Base-by-base conservation (phyloP, 2,113 vertebrate species). In the Nyctibius bracteatus region DNA sequence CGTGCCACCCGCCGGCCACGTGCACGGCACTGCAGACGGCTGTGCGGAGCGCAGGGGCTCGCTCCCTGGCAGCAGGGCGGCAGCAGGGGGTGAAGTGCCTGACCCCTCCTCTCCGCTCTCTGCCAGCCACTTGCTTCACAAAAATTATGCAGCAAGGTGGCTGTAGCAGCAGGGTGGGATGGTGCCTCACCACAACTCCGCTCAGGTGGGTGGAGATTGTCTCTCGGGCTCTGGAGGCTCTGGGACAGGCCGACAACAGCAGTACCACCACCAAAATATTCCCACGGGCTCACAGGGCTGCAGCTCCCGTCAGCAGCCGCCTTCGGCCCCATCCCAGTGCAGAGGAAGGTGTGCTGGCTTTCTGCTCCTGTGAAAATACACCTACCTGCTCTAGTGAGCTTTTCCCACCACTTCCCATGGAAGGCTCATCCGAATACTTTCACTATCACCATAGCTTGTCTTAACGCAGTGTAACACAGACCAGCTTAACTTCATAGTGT, bases 401-500 rank as follows among this genome's bases (percentile, higher is more conserved):
- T 95, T 81, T 78, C 22, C 61, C 8, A 52, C 11, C 24, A 13
- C 44, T 73, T 93, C 35, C 79, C 43, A 35, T 24, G 52, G 75
- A 96, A 96, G 79, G 57, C 63, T 82, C 61, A 70, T 88, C 79
- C 13, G 10, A 94, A 93, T 9, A 63, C 70, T 94, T 97, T 96
- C 83, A 90, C 95, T 91, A 77, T 87, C 88, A 75, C 44, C 85
- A 82, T 20, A 90, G 97, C 96, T 97, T 90, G 87, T 93, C 96
- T 96, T 96, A 94, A 94, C 85, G 97, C 14, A 1, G 27, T 90
- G 28, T 79, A 77, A 92, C 65, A 88, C 59, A 91, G 91, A 65
- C 86, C 94, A 91, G 82, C 63, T 92, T 88, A 92, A 96, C 95
- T 97, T 98, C 96, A 97, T 89, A 91, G 86, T 58, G 67, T 81